These are phyloP conservation scores for Corydoras sp. DNA, from an alignment of 2,113 vertebrate species.

Conservation along the genomic window DNA sequence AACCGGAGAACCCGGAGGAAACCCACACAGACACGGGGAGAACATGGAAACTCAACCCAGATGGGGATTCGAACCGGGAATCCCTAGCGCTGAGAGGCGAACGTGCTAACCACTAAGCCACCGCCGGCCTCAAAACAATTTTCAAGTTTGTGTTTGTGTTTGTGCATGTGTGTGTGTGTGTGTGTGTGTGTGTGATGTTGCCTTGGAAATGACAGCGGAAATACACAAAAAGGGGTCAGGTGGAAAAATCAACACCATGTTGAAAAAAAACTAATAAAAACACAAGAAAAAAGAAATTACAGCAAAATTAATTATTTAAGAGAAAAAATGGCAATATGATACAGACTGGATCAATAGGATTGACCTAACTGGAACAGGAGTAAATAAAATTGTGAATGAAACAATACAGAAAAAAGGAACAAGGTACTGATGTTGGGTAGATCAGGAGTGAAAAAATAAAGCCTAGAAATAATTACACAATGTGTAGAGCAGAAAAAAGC, in stretches of 20 bases:
- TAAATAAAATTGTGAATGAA: too few species aligned
- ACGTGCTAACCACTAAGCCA: too few species aligned
- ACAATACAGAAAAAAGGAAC: too few species aligned
- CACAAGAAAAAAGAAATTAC: too few species aligned
- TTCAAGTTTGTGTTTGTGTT: constrained; percentile 1
- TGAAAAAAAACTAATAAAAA: background rate
- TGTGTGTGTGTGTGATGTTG: constrained; percentile 36
- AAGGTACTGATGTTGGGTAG: constrained; percentile 25
- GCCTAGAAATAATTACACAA: background rate
- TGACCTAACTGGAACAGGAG: too few species aligned
- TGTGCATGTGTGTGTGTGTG: background rate
- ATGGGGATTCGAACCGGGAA: too few species aligned
- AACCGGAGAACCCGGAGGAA: too few species aligned
- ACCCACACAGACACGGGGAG: too few species aligned
- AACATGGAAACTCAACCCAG: too few species aligned
- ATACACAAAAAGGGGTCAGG: constrained; percentile 59
- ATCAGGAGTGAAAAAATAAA: constrained; percentile 8
- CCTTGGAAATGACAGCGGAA: constrained; percentile 49
- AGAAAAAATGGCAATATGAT: background rate
- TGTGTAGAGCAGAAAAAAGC: too few species aligned
- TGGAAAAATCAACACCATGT: constrained; percentile 58
- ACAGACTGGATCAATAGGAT: too few species aligned
- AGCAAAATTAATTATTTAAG: background rate
- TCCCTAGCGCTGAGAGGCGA: too few species aligned
- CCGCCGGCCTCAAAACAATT: background rate